A percentile compares a stretch with the other conserved stretches of the same genome.
Conservation (phyloP, 2,797 vertebrate species). For the Acanthopagrus latus region DNA sequence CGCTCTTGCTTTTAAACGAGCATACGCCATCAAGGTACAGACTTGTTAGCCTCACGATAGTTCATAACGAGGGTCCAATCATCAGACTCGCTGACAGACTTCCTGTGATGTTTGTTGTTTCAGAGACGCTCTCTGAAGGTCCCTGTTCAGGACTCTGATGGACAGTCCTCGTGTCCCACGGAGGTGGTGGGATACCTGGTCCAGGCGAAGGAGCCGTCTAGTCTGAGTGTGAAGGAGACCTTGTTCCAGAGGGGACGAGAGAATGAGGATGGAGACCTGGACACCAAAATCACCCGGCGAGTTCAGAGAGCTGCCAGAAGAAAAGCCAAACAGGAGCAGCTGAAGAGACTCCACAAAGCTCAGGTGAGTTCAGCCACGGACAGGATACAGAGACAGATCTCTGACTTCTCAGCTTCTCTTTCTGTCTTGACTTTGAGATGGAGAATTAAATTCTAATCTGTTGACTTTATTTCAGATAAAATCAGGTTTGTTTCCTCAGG, state of each 20-base stretch:
- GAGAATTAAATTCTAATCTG: neutral
- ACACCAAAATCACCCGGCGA: conserved; percentile 88
- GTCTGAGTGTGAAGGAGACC: conserved; percentile 75
- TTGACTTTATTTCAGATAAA: neutral
- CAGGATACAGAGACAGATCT: too few species aligned
- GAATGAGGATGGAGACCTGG: conserved; percentile 89
- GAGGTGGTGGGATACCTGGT: conserved; percentile 74
- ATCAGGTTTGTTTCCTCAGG: too few species aligned
- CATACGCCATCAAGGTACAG: conserved; percentile 92
- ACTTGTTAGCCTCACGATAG: conserved; percentile 15
- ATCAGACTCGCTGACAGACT: neutral
- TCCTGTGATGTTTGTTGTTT: conserved; percentile 5
- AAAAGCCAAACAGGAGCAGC: conserved; percentile 93
- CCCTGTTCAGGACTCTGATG: conserved; percentile 36
- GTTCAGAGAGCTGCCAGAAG: conserved; percentile 92
- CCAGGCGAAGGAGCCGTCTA: conserved; percentile 69
- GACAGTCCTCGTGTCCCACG: conserved; percentile 73
- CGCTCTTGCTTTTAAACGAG: conserved; percentile 92
- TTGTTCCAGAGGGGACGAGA: conserved; percentile 86
- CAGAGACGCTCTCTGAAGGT: conserved; percentile 58
- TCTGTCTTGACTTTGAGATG: too few species aligned
- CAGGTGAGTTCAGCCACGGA: conserved; percentile 84
- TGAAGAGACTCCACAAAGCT: conserved; percentile 94
- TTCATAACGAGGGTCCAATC: neutral
- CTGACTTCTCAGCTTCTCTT: too few species aligned